Evolutionary conservation across 2,113 vertebrate genomes (phyloP).

Genomic region (Chunga burmeisteri): DNA sequence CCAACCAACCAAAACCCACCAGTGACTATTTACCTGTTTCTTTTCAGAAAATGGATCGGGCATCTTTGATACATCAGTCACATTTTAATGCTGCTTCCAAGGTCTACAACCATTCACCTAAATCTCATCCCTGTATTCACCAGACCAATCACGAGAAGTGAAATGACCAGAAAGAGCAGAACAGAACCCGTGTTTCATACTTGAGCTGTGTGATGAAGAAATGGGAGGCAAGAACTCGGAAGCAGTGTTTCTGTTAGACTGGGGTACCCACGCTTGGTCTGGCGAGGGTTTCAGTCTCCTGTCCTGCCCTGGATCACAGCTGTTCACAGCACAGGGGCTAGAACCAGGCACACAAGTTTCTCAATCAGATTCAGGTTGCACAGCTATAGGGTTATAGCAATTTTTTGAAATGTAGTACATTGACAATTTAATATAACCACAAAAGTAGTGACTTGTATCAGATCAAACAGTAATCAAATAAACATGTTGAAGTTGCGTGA

Average conservation of each 20-base stretch:
- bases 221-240: background rate
- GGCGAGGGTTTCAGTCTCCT: background rate
- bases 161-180: background rate
- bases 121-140: background rate
- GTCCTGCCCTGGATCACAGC: background rate
- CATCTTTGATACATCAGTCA: background rate
- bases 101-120: background rate
- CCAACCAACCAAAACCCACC: background rate
- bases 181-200: background rate
- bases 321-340: accelerated
- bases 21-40: background rate
- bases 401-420: background rate
- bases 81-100: background rate
- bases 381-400: background rate
- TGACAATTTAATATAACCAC: background rate
- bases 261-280: background rate
- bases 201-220: background rate
- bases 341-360: accelerated
- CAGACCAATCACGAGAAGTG: background rate
- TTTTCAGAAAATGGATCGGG: background rate
- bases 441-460: background rate
- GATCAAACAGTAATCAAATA: background rate
- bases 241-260: accelerated
- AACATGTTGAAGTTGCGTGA: background rate
- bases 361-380: background rate